Conservation (phyloP, 2,113 vertebrate species). For the Strigops habroptila region DNA sequence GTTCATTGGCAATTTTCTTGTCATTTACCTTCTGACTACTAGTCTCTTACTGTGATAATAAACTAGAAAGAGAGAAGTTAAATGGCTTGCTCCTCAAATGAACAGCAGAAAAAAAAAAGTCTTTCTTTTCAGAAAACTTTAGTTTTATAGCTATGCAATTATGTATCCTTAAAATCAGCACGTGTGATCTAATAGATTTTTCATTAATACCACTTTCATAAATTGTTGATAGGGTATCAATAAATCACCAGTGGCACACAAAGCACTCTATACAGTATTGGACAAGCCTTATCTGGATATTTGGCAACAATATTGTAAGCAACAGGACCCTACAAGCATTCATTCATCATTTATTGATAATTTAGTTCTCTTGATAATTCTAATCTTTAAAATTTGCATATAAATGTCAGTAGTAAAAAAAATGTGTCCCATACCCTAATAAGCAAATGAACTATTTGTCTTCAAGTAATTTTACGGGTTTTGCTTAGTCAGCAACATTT, state of each 20-base stretch:
- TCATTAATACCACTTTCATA: background rate
- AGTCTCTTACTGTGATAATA: background rate
- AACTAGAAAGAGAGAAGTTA: slow-evolving; percentile 14
- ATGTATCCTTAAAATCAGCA: background rate
- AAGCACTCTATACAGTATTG: background rate
- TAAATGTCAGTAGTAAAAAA: background rate
- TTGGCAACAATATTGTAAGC: background rate
- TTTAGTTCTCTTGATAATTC: background rate
- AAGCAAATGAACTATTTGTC: background rate
- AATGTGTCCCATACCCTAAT: background rate
- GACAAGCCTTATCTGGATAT: background rate
- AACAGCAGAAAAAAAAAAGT: background rate
- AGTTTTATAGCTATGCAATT: background rate
- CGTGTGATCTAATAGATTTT: background rate
- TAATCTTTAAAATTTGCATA: background rate
- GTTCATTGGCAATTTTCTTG: slow-evolving; percentile 32
- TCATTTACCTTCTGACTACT: background rate
- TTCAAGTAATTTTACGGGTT: background rate
- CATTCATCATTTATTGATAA: background rate
- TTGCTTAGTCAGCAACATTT: slow-evolving; percentile 13
- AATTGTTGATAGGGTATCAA: background rate
- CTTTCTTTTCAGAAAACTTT: background rate
- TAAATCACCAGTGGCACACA: background rate
- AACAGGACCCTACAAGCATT: background rate
- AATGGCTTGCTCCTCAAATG: slow-evolving; percentile 15